phyloP scores from a whole-genome alignment of 2,113 vertebrate genomes.

The Carassius carassius region DNA sequence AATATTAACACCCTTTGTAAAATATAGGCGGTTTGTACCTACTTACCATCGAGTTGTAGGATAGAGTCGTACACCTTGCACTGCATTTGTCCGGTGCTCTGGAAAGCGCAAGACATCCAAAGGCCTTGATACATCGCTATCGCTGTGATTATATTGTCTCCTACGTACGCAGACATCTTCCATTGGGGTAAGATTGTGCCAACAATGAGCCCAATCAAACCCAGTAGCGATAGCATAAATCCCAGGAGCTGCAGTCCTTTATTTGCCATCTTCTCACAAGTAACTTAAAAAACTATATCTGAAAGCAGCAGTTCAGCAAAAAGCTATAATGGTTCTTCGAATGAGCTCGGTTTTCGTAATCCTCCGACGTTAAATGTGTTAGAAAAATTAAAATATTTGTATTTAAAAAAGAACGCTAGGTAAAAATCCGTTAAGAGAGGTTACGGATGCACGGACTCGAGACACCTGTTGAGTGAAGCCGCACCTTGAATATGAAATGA shows the following conservation, averaged over 20 bases:
- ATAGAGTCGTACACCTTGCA: conserved; percentile 88
- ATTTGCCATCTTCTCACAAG: conserved; percentile 78
- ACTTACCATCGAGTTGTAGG: conserved; percentile 81
- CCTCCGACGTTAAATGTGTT: not conserved
- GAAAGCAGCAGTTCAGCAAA: too few species aligned
- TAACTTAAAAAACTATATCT: not conserved
- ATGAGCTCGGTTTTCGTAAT: not conserved
- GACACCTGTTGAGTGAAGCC: conserved; percentile 69
- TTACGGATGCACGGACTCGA: too few species aligned
- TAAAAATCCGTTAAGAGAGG: not conserved
- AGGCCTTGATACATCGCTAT: conserved; percentile 85
- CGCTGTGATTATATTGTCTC: conserved; percentile 87
- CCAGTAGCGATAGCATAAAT: conserved; percentile 78
- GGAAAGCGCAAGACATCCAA: conserved; percentile 87
- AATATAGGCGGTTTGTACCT: too few species aligned
- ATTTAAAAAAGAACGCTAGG: not conserved
- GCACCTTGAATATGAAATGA: conserved; percentile 67
- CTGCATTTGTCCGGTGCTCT: conserved; percentile 83
- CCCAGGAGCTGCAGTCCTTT: conserved; percentile 85
- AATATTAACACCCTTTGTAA: not conserved
- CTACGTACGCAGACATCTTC: conserved; percentile 86
- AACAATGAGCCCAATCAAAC: conserved; percentile 77
- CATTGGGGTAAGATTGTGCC: conserved; percentile 86
- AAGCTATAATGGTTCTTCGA: not conserved
- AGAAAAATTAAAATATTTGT: not conserved